Conservation (phyloP, 2,888 invertebrate genomes). For the Lymantria dispar region DNA sequence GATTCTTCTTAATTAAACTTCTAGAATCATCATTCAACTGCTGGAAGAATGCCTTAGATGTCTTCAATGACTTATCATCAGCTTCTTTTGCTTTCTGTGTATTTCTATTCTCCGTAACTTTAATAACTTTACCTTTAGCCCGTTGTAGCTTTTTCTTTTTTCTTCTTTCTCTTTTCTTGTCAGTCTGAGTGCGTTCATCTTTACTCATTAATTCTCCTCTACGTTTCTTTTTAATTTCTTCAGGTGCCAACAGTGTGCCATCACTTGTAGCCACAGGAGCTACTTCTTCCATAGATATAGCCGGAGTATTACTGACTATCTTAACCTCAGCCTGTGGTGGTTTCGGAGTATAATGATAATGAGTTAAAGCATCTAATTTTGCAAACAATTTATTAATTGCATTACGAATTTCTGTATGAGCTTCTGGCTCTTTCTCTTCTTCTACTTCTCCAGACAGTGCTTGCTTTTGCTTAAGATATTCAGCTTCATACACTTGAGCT, state of each 20-base stretch:
- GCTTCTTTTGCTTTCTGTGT: slow-evolving; percentile 82
- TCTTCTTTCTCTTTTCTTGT: slow-evolving; percentile 93
- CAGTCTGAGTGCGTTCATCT: slow-evolving; percentile 91
- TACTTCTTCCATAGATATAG: slow-evolving; percentile 97
- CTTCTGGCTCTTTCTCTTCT: slow-evolving; percentile 86
- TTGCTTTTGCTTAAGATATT: slow-evolving; percentile 87
- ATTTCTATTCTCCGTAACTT: slow-evolving; percentile 77
- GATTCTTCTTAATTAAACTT: slow-evolving; percentile 64
- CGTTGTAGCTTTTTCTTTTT: slow-evolving; percentile 91
- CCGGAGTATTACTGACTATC: slow-evolving; percentile 94
- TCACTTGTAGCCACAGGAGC: slow-evolving; percentile 94
- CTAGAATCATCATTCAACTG: slow-evolving; percentile 89
- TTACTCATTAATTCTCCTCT: slow-evolving; percentile 85
- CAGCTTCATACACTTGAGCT: slow-evolving; percentile 96
- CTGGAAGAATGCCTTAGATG: slow-evolving; percentile 91
- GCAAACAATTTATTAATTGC: slow-evolving; percentile 89
- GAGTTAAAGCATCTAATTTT: slow-evolving; percentile 95
- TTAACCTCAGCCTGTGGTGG: slow-evolving; percentile 92
- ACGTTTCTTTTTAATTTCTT: slow-evolving; percentile 89
- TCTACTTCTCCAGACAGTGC: slow-evolving; percentile 80
- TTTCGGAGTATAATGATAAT: slow-evolving; percentile 97
- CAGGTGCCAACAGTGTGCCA: slow-evolving; percentile 93
- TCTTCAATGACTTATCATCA: slow-evolving; percentile 81
- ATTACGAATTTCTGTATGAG: slow-evolving; percentile 89
- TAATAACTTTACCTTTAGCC: slow-evolving; percentile 65